Conservation (phyloP, 2,888 invertebrate species). For the Miltochrista miniata region DNA sequence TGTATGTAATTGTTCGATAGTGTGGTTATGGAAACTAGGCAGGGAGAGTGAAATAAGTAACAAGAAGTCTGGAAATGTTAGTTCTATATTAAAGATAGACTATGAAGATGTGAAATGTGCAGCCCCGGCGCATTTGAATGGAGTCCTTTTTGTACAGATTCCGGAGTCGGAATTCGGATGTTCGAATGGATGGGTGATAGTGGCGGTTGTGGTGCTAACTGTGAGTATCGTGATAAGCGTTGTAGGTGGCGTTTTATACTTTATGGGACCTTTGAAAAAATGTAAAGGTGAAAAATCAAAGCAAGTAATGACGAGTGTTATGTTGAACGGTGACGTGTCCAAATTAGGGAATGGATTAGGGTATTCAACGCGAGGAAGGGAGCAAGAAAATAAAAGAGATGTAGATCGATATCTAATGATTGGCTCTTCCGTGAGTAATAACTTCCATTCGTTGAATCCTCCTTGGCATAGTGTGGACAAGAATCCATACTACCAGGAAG, state of each 20-base stretch:
- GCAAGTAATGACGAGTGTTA: constrained; percentile 80
- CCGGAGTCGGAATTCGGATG: constrained; percentile 86
- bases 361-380: constrained; percentile 75
- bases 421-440: constrained; percentile 78
- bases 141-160: constrained; percentile 80
- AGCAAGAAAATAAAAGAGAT: constrained; percentile 75
- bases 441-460: constrained; percentile 78
- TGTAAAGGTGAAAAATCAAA: constrained; percentile 81
- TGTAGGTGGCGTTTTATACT: constrained; percentile 77
- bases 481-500: constrained; percentile 76
- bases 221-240: constrained; percentile 81
- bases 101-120: constrained; percentile 84
- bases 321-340: constrained; percentile 79
- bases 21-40: constrained; percentile 92
- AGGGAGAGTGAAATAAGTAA: constrained; percentile 69
- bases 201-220: constrained; percentile 78
- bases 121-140: constrained; percentile 82
- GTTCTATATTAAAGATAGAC: constrained; percentile 78
- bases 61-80: constrained; percentile 64
- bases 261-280: constrained; percentile 78
- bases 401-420: constrained; percentile 81
- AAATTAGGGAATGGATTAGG: constrained; percentile 79
- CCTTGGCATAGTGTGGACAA: constrained; percentile 81
- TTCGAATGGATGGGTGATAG: constrained; percentile 85
- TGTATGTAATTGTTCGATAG: constrained; percentile 92